These are phyloP conservation scores for Oncorhynchus keta DNA, from an alignment of 2,113 vertebrate species.

Conservation along the genomic window DNA sequence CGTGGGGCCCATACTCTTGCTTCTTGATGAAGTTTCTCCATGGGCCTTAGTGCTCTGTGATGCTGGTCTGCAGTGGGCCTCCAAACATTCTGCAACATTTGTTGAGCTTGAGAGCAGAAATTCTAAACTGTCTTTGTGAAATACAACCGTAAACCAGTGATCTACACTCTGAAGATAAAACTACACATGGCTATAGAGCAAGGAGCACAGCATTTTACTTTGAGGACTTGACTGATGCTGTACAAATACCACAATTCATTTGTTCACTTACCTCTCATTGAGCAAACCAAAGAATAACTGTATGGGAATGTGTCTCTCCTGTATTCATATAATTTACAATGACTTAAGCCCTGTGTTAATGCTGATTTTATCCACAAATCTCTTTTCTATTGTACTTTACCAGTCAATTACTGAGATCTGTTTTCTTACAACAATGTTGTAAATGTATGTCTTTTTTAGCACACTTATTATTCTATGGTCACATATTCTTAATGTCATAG, in stretches of 20 bases:
- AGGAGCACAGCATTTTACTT: too few relatives aligned
- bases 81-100: too few relatives aligned
- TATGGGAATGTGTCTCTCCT: background rate
- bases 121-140: too few relatives aligned
- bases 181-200: too few relatives aligned
- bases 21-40: background rate
- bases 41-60: background rate
- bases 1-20: background rate
- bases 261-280: background rate
- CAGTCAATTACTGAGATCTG: background rate
- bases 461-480: too few relatives aligned
- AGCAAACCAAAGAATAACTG: slow-evolving; percentile 28
- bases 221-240: background rate
- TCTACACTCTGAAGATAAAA: too few relatives aligned
- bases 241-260: too few relatives aligned
- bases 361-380: slow-evolving; percentile 33
- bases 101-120: too few relatives aligned
- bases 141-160: too few relatives aligned
- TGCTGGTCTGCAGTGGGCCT: slow-evolving; percentile 8
- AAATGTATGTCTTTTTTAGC: background rate
- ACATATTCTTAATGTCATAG: too few relatives aligned
- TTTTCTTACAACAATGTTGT: slow-evolving; percentile 5
- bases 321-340: too few relatives aligned
- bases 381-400: background rate
- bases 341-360: slow-evolving; percentile 43